These are phyloP conservation scores for Musca domestica DNA, from an alignment of 1,140 invertebrate genomes.

Conservation along the genomic window DNA sequence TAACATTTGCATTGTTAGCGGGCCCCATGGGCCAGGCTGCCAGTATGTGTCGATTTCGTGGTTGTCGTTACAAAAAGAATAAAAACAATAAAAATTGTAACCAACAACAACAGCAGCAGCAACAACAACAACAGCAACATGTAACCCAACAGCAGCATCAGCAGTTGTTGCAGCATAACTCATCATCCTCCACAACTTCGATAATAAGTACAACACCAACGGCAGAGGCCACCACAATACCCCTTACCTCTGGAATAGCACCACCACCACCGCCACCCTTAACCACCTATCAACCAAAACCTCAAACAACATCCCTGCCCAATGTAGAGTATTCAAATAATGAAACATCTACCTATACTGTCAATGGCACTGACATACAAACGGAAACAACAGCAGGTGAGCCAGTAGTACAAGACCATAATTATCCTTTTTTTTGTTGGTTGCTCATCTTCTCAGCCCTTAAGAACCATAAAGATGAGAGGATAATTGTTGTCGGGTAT, in stretches of 20 bases:
- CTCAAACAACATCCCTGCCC: too few relatives aligned
- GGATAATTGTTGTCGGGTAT: too few relatives aligned
- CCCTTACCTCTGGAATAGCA: neutral
- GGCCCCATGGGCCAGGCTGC: conserved; percentile 66
- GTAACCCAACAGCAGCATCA: neutral
- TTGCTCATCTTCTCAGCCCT: too few relatives aligned
- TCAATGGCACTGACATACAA: too few relatives aligned
- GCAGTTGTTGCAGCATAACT: neutral
- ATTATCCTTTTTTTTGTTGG: too few relatives aligned
- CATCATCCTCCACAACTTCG: conserved; percentile 23
- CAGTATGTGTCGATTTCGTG: conserved; percentile 65
- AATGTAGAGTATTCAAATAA: too few relatives aligned
- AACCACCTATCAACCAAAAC: neutral
- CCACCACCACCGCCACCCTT: neutral
- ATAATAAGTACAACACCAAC: neutral
- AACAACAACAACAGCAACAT: neutral
- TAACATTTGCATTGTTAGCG: conserved; percentile 54
- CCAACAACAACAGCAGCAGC: conserved; percentile 22
- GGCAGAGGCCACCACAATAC: neutral
- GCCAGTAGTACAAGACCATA: too few relatives aligned
- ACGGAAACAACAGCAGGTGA: too few relatives aligned
- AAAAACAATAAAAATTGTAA: conserved; percentile 46
- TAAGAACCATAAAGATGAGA: too few relatives aligned
- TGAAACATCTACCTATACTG: too few relatives aligned
- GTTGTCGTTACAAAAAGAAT: conserved; percentile 66